These are phyloP conservation scores for Petromus typicus DNA, from an alignment of 2,113 vertebrate genomes.

Conservation along the genomic window DNA sequence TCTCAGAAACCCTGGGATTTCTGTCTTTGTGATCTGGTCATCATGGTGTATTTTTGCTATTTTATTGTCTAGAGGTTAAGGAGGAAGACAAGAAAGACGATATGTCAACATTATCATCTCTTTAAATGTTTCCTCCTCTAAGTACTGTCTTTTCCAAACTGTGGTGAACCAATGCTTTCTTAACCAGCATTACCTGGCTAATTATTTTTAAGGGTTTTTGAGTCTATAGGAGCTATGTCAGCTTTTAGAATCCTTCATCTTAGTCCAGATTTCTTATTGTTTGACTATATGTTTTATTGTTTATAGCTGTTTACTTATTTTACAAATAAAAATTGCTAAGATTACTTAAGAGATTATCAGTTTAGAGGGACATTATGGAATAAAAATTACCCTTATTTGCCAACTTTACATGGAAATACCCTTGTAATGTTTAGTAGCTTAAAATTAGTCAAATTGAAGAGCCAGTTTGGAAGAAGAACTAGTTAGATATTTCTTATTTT, in stretches of 20 bases:
- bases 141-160: neutral
- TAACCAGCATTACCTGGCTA: neutral
- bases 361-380: neutral
- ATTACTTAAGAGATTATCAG: neutral
- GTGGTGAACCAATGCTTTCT: neutral
- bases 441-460: neutral
- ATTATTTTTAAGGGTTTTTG: conserved; percentile 30
- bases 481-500: neutral
- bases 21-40: neutral
- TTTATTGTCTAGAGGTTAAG: neutral
- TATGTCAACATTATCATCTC: neutral
- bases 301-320: neutral
- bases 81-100: neutral
- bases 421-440: neutral
- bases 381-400: neutral
- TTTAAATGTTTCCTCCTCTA: neutral
- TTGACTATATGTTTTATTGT: neutral
- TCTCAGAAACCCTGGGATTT: neutral
- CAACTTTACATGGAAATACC: neutral
- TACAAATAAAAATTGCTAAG: neutral
- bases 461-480: neutral
- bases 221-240: neutral
- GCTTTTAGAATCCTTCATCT: neutral
- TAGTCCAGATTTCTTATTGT: neutral
- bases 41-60: neutral